Conservation (phyloP, 2,888 invertebrate genomes). For the Muschampia plurimacula region DNA sequence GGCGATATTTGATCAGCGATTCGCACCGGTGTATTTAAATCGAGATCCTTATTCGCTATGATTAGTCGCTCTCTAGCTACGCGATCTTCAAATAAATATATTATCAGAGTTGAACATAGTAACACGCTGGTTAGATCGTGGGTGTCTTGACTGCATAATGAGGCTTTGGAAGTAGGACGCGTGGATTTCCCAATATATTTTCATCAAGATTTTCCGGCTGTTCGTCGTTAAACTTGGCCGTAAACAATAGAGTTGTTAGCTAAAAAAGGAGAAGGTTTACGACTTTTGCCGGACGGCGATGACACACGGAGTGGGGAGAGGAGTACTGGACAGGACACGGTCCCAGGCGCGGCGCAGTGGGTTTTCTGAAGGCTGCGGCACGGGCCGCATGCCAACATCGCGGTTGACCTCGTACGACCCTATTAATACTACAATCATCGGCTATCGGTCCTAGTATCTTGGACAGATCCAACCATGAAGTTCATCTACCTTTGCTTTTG, state of each 20-base stretch:
- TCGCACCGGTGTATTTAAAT: constrained; percentile 8
- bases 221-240: constrained; percentile 50
- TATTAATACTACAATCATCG: constrained; percentile 81
- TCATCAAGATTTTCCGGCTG: constrained; percentile 60
- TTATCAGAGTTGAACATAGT: constrained; percentile 17
- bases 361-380: constrained; percentile 85
- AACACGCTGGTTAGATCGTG: constrained; percentile 43
- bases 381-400: constrained; percentile 84
- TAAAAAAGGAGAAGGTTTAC: constrained; percentile 64
- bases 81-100: constrained; percentile 14
- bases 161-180: constrained; percentile 46
- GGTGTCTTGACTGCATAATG: constrained; percentile 45
- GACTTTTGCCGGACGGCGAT: constrained; percentile 48
- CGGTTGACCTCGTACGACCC: constrained; percentile 77
- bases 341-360: constrained; percentile 75
- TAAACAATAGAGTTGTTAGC: constrained; percentile 71
- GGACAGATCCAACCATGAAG: constrained; percentile 71
- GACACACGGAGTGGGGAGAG: constrained; percentile 68
- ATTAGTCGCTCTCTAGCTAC: background rate
- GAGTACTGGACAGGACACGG: constrained; percentile 71
- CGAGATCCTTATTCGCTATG: constrained; percentile 10
- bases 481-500: constrained; percentile 68
- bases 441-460: constrained; percentile 69
- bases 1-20: constrained; percentile 18
- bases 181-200: constrained; percentile 72